A percentile compares a stretch with the other conserved stretches of the same genome.
Conservation (phyloP, 1,140 invertebrate species). For the Trinorchestia longiramus region DNA sequence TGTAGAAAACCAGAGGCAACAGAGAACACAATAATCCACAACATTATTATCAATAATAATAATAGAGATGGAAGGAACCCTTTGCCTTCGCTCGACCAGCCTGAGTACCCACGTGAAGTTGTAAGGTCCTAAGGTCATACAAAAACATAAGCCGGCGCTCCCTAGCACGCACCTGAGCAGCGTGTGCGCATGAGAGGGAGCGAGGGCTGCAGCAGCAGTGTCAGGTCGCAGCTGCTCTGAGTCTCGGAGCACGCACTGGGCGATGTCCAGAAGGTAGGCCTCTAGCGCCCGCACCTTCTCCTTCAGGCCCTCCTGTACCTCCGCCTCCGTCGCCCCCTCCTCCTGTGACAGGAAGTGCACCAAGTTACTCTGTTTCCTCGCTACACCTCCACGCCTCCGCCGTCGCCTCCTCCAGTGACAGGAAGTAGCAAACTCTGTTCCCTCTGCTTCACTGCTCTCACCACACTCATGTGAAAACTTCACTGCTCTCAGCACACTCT, state of each 20-base stretch:
- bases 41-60: too few relatives aligned
- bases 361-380: background rate
- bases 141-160: background rate
- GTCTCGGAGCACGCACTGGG: slow-evolving; percentile 65
- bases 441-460: background rate
- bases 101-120: background rate
- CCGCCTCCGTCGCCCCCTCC: slow-evolving; percentile 65
- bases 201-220: slow-evolving; percentile 58
- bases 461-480: too few relatives aligned
- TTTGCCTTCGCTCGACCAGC: background rate
- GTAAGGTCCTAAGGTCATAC: background rate
- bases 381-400: background rate
- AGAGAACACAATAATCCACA: background rate
- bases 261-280: slow-evolving; percentile 65
- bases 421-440: background rate
- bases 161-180: background rate
- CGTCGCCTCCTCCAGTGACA: background rate
- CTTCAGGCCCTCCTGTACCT: slow-evolving; percentile 64
- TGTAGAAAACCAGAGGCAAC: background rate
- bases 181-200: slow-evolving; percentile 33
- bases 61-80: background rate
- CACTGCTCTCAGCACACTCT: too few relatives aligned
- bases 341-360: slow-evolving; percentile 52
- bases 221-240: slow-evolving; percentile 62
- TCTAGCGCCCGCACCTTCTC: slow-evolving; percentile 66